These are phyloP conservation scores for Holacanthella duospinosa DNA, from an alignment of 2,888 invertebrate genomes.

Conservation along the genomic window DNA sequence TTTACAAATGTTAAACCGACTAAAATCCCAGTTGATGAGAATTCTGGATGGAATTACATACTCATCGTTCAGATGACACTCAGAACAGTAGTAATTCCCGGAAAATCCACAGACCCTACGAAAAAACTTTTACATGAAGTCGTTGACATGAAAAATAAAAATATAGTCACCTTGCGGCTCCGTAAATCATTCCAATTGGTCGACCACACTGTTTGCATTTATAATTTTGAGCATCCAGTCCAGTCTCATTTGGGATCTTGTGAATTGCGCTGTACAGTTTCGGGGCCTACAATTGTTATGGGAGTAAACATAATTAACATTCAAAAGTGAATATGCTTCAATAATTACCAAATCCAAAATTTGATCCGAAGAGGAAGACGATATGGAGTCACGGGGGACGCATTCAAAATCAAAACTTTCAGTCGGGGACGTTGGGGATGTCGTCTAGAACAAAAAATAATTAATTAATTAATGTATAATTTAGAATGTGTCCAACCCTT, in stretches of 20 bases:
- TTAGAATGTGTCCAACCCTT: not conserved
- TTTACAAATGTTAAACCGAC: constrained; percentile 64
- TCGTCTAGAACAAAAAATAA: too few relatives aligned
- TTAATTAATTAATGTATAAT: not conserved
- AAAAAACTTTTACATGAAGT: not conserved
- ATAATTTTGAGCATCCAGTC: constrained; percentile 76
- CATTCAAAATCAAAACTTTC: not conserved
- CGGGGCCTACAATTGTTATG: not conserved
- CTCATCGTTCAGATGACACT: constrained; percentile 73
- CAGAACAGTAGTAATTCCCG: constrained; percentile 77
- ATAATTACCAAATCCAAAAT: constrained; percentile 8
- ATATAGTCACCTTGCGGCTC: constrained; percentile 46
- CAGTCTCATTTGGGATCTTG: constrained; percentile 61
- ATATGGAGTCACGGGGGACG: not conserved
- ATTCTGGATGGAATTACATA: constrained; percentile 77
- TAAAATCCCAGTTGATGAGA: constrained; percentile 90
- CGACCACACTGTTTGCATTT: constrained; percentile 64
- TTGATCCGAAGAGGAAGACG: not conserved
- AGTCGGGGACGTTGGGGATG: too few relatives aligned
- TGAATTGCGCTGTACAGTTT: constrained; percentile 22
- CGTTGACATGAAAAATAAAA: not conserved
- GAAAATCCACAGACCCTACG: constrained; percentile 65
- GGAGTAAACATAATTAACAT: not conserved
- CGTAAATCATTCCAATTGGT: constrained; percentile 53
- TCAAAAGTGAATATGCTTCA: not conserved